phyloP scores from a whole-genome alignment of 1,140 invertebrate genomes.

The Drosophila leontia region DNA sequence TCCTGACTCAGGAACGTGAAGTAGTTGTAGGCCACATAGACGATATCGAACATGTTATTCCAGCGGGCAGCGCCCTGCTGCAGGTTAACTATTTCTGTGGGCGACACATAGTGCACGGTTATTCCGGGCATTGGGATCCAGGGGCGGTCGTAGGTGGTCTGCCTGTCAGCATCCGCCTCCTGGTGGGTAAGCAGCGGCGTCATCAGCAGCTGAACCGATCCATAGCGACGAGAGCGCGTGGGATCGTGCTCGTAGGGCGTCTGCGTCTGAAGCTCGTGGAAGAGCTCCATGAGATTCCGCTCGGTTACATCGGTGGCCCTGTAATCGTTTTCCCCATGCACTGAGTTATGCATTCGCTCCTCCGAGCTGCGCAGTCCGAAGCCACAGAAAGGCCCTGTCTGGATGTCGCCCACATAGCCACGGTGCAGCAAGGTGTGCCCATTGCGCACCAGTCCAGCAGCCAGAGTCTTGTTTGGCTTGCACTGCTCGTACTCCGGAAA shows the following conservation, averaged over 20 bases:
- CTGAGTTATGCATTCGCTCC: conserved; percentile 87
- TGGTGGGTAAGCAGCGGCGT: conserved; percentile 85
- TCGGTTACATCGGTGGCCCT: conserved; percentile 89
- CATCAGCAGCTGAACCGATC: conserved; percentile 85
- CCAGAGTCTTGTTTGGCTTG: conserved; percentile 91
- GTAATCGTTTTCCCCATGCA: conserved; percentile 87
- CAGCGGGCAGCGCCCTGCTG: conserved; percentile 86
- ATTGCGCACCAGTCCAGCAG: conserved; percentile 88
- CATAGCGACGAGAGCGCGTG: conserved; percentile 85
- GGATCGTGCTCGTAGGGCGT: conserved; percentile 85
- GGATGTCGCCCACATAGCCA: conserved; percentile 93
- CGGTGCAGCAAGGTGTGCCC: conserved; percentile 88
- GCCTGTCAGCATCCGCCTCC: conserved; percentile 67
- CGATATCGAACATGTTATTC: conserved; percentile 86
- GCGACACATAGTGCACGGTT: conserved; percentile 87
- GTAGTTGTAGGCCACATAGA: conserved; percentile 87
- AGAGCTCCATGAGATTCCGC: conserved; percentile 88
- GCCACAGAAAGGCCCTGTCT: conserved; percentile 92
- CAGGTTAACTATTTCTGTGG: conserved; percentile 86
- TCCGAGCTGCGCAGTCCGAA: conserved; percentile 90
- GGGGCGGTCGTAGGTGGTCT: conserved; percentile 85
- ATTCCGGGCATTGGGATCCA: conserved; percentile 85
- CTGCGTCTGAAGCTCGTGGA: conserved; percentile 88
- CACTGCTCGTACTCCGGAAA: conserved; percentile 92
- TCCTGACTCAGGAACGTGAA: conserved; percentile 85